Base-by-base conservation (phyloP, 2,888 invertebrate species). In the Phyto melanocephala region DNA sequence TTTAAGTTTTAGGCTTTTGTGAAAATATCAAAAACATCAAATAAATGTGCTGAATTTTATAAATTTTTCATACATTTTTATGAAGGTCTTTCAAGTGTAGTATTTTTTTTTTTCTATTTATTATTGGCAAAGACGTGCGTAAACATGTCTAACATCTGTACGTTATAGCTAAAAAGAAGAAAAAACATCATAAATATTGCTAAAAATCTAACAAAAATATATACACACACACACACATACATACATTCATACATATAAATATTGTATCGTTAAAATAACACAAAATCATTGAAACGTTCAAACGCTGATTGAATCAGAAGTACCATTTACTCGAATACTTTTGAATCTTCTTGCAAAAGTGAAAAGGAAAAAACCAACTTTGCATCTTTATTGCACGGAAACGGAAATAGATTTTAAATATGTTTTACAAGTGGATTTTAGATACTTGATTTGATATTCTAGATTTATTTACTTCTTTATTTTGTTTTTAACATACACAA, bases 301-400 rank as follows among this genome's bases (percentile, higher is more conserved):
- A 80, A 86, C 74, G 81, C 84, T 85, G 85, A 85, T 86, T 85
- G 81, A 86, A 86, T 85, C 78, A 83, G 77, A 85, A 83, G 83
- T 84, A 68, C 62, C 35, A 24, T 22, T 45, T 17, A 71, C 52
- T 40, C 47, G 37, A 58, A 40, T 47, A 56, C 22, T 52, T 63
- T 28, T 63, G 54, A 7, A 3, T 47, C n/a, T 15, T 50, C 37
- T 47, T 45, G n/a, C 10, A 10, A 37, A 15, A 52, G 10, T 20
- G 15, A n/a, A 11, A 8, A 20, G 0, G 17, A 63, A 60, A 52
- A 42, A n/a, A 37, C 10, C 15, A 54, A 33, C 37, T 22, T 50
- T 42, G 52, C 67, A 62, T n/a, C 40, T 68, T 40, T 40, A 50
- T 70, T 54, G 17, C 52, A 37, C 17, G 65, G 33, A 79, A 71